phyloP scores from a whole-genome alignment of 2,888 invertebrate species.

The Euplagia quadripunctaria region DNA sequence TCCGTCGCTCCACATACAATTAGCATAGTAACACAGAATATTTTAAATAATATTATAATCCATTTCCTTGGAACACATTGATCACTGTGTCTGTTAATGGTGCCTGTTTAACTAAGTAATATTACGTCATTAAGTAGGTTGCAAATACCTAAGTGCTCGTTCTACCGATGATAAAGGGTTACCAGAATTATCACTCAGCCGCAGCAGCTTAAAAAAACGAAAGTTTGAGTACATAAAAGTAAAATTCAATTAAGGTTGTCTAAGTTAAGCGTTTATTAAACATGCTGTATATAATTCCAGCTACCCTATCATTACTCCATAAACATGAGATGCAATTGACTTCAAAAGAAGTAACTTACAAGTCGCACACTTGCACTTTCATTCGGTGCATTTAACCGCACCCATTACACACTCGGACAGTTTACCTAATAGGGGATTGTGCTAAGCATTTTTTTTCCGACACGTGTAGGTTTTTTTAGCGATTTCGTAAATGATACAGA shows the following conservation, averaged over 20 bases:
- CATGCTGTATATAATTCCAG: too few relatives aligned
- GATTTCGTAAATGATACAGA: conserved; percentile 61
- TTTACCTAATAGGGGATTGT: conserved; percentile 59
- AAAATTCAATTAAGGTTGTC: too few relatives aligned
- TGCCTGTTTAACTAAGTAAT: conserved; percentile 4
- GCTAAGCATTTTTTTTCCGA: conserved; percentile 56
- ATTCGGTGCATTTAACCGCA: conserved; percentile 49
- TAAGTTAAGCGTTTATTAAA: too few relatives aligned
- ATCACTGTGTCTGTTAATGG: conserved; percentile 29
- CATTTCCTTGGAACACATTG: conserved; percentile 45
- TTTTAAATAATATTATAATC: conserved; percentile 51
- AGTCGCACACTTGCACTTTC: conserved; percentile 39
- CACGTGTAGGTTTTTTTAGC: conserved; percentile 57
- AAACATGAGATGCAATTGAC: not conserved
- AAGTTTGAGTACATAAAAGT: too few relatives aligned
- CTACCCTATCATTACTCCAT: not conserved
- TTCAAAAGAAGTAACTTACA: conserved; percentile 5
- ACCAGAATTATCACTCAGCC: not conserved
- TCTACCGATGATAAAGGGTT: conserved; percentile 2
- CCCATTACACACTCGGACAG: conserved; percentile 59
- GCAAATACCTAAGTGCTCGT: not conserved
- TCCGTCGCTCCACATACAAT: conserved; percentile 27
- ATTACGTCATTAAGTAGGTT: not conserved
- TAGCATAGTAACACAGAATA: conserved; percentile 50
- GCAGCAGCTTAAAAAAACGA: too few relatives aligned